Percentiles rank a stretch among this genome's conserved stretches.
These are phyloP conservation scores for Mustelus asterias DNA, from an alignment of 2,113 vertebrate genomes.

Conservation along the genomic window DNA sequence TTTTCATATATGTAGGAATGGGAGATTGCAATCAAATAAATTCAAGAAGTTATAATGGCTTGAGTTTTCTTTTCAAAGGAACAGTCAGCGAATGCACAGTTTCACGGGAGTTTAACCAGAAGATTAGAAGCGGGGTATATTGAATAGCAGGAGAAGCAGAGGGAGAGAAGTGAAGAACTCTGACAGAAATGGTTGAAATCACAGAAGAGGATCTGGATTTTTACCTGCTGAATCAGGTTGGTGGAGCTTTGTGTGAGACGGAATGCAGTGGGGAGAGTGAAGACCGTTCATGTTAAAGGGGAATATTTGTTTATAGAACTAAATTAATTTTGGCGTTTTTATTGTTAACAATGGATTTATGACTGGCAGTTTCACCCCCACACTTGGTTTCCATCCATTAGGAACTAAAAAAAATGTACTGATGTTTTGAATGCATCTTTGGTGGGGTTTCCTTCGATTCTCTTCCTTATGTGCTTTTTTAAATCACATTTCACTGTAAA, in stretches of 20 bases:
- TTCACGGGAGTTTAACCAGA: not conserved
- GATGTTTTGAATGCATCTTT: not conserved
- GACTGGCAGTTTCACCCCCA: not conserved
- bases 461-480: not conserved
- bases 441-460: not conserved
- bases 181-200: conserved; percentile 54
- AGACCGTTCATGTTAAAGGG: not conserved
- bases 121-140: not conserved
- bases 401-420: not conserved
- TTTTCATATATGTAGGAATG: not conserved
- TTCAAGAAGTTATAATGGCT: not conserved
- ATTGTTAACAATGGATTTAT: not conserved
- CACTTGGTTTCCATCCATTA: not conserved
- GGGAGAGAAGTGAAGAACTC: not conserved
- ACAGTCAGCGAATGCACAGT: not conserved
- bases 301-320: not conserved
- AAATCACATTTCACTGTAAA: not conserved
- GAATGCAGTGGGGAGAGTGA: not conserved
- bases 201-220: conserved; percentile 54
- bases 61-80: conserved; percentile 4
- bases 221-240: conserved; percentile 58
- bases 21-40: not conserved
- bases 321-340: not conserved
- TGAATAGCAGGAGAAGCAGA: not conserved
- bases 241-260: not conserved